Evolutionary conservation across 2,888 invertebrate genomes (phyloP), one percentile per base, ranked within the genome.

Genomic region (Flexamia atlantica): DNA sequence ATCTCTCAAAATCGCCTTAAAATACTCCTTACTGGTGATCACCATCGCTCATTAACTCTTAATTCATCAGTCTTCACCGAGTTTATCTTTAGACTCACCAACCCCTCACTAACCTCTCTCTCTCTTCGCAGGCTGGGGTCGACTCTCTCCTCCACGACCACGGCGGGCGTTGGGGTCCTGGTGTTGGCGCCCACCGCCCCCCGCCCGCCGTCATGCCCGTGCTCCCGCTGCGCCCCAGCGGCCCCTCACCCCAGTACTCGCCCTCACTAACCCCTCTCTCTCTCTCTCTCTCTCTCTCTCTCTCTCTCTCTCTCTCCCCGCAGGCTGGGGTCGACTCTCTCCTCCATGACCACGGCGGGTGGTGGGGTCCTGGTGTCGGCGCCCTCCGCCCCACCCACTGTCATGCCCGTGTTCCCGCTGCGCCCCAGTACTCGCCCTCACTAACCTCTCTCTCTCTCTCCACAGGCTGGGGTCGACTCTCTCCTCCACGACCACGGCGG

Each of bases 181-280:
- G 92, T 93, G 84, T 89, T 91, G 89, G 91, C 92, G 89, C 90
- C 92, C 88, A 92, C 92, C 92, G 93, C 89, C 93, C n/a, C n/a
- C 93, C 96, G 83, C 95, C 96, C 83, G 93, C 97, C 90, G 96
- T 96, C 88, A 96, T 97, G 95, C 96, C 97, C 85, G 96, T 96
- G 89, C 97, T 97, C 91, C 97, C 97, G 76, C 93, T 96, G 88
- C 93, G 96, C 86, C 92, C 92, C 83, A 92, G 92, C 89, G 91
- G 92, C 87, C 92, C 93, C 89, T 94, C 95, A 89, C 95, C 95
- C 88, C 96, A 96, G 86, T 89, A 90, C 86, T 89, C 89, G 83
- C 90, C 90, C 74, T 90, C n/a, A n/a, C n/a, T n/a, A n/a, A n/a
- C n/a, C 36, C 36, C 9, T 12, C 17, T 57, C 57, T 57, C 23